Conservation (phyloP, 2,113 vertebrate species). For the Odontophorus gujanensis region DNA sequence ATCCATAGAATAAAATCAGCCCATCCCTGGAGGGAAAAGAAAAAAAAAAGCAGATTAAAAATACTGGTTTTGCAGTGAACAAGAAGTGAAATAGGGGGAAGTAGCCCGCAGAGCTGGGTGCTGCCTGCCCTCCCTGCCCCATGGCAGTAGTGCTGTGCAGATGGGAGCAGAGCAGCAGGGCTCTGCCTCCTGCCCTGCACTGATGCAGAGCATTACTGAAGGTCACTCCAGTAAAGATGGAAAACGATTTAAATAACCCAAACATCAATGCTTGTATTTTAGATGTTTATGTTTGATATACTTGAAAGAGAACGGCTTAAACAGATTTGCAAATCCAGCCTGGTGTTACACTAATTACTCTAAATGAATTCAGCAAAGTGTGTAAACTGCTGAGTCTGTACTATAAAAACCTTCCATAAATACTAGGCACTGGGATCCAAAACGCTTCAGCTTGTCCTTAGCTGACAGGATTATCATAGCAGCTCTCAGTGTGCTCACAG, state of each 20-base stretch:
- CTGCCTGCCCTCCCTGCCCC: not conserved
- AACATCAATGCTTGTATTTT: not conserved
- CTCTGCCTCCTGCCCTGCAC: not conserved
- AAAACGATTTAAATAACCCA: not conserved
- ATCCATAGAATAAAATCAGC: not conserved
- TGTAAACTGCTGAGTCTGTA: not conserved
- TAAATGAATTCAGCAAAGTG: not conserved
- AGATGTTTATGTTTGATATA: not conserved
- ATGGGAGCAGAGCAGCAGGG: not conserved
- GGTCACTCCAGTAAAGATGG: not conserved
- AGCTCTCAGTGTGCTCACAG: fast-evolving
- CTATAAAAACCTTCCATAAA: not conserved
- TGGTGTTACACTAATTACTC: not conserved
- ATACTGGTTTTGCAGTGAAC: not conserved
- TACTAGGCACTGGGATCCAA: not conserved
- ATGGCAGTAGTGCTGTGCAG: not conserved
- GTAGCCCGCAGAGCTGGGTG: not conserved
- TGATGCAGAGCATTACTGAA: not conserved
- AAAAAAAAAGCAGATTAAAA: not conserved
- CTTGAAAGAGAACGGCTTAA: not conserved
- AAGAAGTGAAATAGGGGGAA: not conserved
- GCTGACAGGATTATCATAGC: not conserved
- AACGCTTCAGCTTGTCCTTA: not conserved
- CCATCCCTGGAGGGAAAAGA: not conserved
- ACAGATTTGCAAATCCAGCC: not conserved